These are phyloP conservation scores for Aulostomus chinensis DNA, from an alignment of 2,797 vertebrate species.

Conservation along the genomic window DNA sequence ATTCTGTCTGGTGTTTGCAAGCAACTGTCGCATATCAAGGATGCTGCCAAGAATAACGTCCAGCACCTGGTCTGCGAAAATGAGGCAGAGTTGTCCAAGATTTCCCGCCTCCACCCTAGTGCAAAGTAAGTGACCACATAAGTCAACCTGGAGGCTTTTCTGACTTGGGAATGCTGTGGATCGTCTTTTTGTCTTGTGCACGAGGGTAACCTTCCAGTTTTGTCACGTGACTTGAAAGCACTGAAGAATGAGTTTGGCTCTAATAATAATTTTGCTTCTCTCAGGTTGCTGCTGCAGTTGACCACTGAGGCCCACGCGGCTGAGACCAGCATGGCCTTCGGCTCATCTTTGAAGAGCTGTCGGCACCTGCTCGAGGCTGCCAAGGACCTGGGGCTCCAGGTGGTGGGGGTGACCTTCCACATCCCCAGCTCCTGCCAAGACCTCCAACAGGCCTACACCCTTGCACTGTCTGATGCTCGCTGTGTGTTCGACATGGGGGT, in stretches of 20 bases:
- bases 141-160: no score
- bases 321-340: constrained; percentile 94
- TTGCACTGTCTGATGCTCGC: constrained; percentile 93
- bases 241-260: no score
- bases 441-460: constrained; percentile 87
- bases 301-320: constrained; percentile 91
- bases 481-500: constrained; percentile 99
- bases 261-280: constrained; percentile 42
- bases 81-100: constrained; percentile 93
- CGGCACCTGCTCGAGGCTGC: constrained; percentile 94
- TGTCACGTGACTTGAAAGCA: no score
- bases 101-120: constrained; percentile 89
- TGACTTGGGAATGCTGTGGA: no score
- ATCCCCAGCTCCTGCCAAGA: constrained; percentile 90
- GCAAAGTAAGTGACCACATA: constrained; percentile 86
- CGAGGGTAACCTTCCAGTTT: no score
- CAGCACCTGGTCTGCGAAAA: constrained; percentile 92
- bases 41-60: constrained; percentile 92
- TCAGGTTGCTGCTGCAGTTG: constrained; percentile 96
- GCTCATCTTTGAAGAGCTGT: constrained; percentile 94
- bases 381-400: constrained; percentile 89
- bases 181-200: no score
- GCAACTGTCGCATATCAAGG: constrained; percentile 94
- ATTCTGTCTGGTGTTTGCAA: constrained; percentile 94
- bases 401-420: constrained; percentile 94